Evolutionary conservation across 2,113 vertebrate species (phyloP).

Genomic region (Myodes glareolus): DNA sequence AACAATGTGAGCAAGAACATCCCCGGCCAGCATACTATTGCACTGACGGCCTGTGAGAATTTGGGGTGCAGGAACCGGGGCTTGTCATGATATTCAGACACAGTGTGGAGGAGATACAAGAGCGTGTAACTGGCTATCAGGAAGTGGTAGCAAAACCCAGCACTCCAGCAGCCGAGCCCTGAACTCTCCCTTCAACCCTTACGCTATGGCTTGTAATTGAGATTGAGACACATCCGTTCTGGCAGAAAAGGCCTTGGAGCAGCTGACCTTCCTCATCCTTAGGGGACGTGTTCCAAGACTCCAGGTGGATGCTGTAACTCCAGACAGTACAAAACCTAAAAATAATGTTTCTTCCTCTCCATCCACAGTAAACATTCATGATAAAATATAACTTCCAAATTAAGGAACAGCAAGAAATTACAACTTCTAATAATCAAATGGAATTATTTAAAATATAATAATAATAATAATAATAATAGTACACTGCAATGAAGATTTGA

Average conservation of each 20-base stretch:
- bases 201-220: background rate
- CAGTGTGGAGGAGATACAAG: conserved; percentile 93
- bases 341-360: background rate
- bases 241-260: background rate
- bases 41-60: conserved; percentile 98
- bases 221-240: background rate
- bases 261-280: background rate
- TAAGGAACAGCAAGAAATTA: background rate
- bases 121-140: background rate
- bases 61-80: conserved; percentile 97
- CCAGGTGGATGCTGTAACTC: background rate
- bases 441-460: background rate
- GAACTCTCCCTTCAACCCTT: conserved; percentile 10
- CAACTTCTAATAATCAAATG: background rate
- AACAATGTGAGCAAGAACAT: conserved; percentile 97
- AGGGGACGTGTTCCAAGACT: background rate
- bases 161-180: conserved; percentile 49
- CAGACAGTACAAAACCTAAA: background rate
- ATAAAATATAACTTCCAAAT: background rate
- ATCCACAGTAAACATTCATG: background rate
- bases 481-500: background rate
- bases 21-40: conserved; percentile 96
- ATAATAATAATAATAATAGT: background rate
- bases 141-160: conserved; percentile 32
- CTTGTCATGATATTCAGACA: conserved; percentile 98